These are phyloP conservation scores for Dendropsophus ebraccatus DNA, from an alignment of 2,113 vertebrate genomes.

Conservation along the genomic window DNA sequence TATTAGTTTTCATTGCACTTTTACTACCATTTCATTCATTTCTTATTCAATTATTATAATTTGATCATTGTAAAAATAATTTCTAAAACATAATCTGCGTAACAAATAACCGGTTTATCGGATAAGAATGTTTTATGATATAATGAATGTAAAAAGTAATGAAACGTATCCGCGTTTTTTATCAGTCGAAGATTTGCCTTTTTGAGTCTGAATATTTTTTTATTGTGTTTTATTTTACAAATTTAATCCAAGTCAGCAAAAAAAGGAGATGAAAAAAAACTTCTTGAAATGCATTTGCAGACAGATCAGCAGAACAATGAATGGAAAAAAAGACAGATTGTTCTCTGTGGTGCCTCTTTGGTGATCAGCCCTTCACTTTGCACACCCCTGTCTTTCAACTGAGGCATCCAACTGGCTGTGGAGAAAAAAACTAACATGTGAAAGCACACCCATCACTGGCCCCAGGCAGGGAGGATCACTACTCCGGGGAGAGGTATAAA, in stretches of 20 bases:
- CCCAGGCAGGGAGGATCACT: constrained; percentile 22
- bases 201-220: background rate
- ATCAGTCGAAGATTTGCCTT: constrained; percentile 27
- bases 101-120: background rate
- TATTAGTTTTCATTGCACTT: no score
- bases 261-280: constrained; percentile 35
- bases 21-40: background rate
- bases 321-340: constrained; percentile 42
- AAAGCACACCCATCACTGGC: constrained; percentile 37
- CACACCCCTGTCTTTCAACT: constrained; percentile 2
- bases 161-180: background rate
- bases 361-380: constrained; percentile 20
- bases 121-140: background rate
- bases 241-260: background rate
- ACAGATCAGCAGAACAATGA: constrained; percentile 46
- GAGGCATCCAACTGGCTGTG: constrained; percentile 24
- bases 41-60: background rate
- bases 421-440: constrained; percentile 18
- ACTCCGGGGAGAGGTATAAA: constrained; percentile 59
- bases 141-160: background rate
- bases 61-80: background rate
- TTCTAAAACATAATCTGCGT: background rate
- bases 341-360: constrained; percentile 22
- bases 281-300: constrained; percentile 19
- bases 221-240: background rate